Base-by-base conservation (phyloP, 1,140 invertebrate genomes). In the Trichonephila clavata region DNA sequence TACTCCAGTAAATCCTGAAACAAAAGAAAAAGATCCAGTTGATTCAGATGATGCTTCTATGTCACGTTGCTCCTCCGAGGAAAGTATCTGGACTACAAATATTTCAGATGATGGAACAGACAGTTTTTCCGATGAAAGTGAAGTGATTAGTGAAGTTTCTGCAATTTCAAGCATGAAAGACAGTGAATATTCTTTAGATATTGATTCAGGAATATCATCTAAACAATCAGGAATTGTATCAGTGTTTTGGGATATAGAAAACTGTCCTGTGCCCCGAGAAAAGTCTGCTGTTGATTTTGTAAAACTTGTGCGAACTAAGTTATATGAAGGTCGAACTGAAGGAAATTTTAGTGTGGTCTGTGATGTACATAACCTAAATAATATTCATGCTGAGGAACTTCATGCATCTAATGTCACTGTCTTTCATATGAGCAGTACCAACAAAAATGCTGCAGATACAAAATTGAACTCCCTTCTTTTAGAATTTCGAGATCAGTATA, bases 231-330 rank as follows among this genome's bases (percentile, higher is more conserved):
- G 61, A 16, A 77, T 84, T 24, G 59, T 94, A 27, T 71, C 83
- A 59, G 81, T 94, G 14, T 94, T 90, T 89, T 95, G 94, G 94
- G 94, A 95, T 80, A 94, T 95, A 77, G 94, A 95, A 88, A 95
- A 95, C 77, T 94, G 94, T 65, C 89, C 94, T 18, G 81, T 95
- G 6, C 94, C 94, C 7, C 61, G 18, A 20, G 57, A 65, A 60
- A 94, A 93, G 50, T 94, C 94, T 27, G 94, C 92, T 39, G n/a
- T 65, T 39, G 87, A 94, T 83, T 86, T 94, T 81, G 94, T 94
- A 20, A 93, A 94, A 57, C 80, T 81, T 50, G 59, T 95, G 2
- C 61, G 94, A 60, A 83, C 94, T 59, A 90, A 43, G 14, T 91
- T 94, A 91, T 92, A 92, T 93, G 71, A 90, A 59, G 91, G 84